A percentile compares a stretch with the other conserved stretches of the same genome.
These are phyloP conservation scores for Volucella zonaria DNA, from an alignment of 2,888 invertebrate genomes.

Conservation along the genomic window DNA sequence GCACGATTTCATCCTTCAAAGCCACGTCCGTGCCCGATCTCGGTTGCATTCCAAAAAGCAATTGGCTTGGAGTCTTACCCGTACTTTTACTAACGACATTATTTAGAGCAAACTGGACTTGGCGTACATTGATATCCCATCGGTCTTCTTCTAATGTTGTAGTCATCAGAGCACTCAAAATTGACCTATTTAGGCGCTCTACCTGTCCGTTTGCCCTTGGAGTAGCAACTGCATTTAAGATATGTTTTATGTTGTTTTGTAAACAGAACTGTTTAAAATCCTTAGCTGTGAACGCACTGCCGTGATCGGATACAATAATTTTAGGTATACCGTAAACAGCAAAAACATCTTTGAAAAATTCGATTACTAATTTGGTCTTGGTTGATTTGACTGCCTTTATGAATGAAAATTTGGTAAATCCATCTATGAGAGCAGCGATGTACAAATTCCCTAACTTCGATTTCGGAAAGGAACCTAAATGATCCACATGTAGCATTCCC, in stretches of 20 bases:
- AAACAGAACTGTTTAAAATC: conserved; percentile 77
- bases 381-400: conserved; percentile 74
- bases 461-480: conserved; percentile 80
- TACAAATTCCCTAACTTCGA: conserved; percentile 75
- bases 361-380: conserved; percentile 76
- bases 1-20: conserved; percentile 16
- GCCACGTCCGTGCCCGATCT: neutral
- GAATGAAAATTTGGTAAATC: too few relatives aligned
- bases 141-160: conserved; percentile 64
- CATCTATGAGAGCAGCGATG: too few relatives aligned
- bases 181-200: conserved; percentile 74
- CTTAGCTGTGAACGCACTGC: conserved; percentile 79
- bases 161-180: conserved; percentile 67
- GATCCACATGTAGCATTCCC: conserved; percentile 81
- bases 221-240: conserved; percentile 74
- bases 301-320: conserved; percentile 78
- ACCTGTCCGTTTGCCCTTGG: conserved; percentile 76
- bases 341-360: conserved; percentile 75
- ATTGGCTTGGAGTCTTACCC: conserved; percentile 63
- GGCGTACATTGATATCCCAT: conserved; percentile 69
- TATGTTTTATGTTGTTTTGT: conserved; percentile 64
- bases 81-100: conserved; percentile 48
- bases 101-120: conserved; percentile 73
- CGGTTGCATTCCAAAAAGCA: conserved; percentile 61
- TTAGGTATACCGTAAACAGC: conserved; percentile 76